These are phyloP conservation scores for Brachystomella parvula DNA, from an alignment of 1,140 invertebrate genomes.

Conservation along the genomic window DNA sequence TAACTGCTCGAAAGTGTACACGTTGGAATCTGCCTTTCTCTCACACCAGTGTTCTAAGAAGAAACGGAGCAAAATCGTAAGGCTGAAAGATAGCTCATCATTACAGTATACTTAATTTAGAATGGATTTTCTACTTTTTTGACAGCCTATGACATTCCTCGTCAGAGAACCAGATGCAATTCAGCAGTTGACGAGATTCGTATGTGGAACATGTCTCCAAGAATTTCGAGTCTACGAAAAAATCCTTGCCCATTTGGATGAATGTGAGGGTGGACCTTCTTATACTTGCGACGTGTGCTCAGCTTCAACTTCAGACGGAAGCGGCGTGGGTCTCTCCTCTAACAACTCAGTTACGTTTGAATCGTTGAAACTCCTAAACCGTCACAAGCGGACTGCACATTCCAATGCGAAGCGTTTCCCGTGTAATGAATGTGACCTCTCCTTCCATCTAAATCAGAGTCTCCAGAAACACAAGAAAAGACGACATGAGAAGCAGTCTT, in stretches of 20 bases:
- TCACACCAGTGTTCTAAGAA: not conserved
- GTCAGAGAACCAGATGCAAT: not conserved
- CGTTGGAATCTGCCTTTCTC: not conserved
- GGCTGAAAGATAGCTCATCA: not conserved
- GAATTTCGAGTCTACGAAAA: constrained; percentile 10
- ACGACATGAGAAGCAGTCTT: constrained; percentile 7
- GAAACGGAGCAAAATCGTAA: not conserved
- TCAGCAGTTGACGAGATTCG: constrained; percentile 8
- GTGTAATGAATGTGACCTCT: constrained; percentile 20
- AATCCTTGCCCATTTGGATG: constrained; percentile 11
- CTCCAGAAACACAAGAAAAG: constrained; percentile 9
- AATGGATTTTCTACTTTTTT: not conserved
- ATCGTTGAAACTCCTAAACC: constrained; percentile 16
- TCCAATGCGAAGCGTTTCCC: not conserved
- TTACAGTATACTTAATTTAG: not conserved
- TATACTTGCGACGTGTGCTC: constrained; percentile 20
- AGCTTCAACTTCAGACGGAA: not conserved
- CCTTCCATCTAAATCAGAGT: constrained; percentile 8
- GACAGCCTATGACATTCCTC: not conserved
- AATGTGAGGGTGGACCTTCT: constrained; percentile 13
- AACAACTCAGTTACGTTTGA: not conserved
- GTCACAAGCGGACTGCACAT: constrained; percentile 7
- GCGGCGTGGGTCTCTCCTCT: too few species aligned
- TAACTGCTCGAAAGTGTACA: not conserved
- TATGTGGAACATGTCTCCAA: constrained; percentile 15